These are phyloP conservation scores for Mesembrinibis cayennensis DNA, from an alignment of 2,113 vertebrate genomes.

Conservation along the genomic window DNA sequence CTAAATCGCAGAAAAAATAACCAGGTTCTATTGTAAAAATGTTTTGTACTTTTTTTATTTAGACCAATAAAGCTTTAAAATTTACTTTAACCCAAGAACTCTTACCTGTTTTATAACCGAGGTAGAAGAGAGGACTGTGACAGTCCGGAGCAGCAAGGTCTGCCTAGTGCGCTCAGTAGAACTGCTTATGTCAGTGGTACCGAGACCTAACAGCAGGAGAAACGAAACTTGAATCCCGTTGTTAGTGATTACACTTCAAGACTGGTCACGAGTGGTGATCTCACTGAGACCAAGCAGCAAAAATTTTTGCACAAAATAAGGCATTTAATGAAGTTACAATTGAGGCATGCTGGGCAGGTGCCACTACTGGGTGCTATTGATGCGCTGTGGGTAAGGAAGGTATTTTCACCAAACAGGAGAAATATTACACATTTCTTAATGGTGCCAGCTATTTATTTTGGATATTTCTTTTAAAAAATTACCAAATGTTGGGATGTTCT, in stretches of 20 bases:
- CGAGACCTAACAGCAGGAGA: neutral
- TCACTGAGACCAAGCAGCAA: neutral
- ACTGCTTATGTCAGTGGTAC: neutral
- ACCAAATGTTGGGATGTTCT: neutral
- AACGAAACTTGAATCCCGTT: neutral
- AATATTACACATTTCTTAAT: neutral
- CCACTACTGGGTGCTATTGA: neutral
- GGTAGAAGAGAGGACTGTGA: neutral
- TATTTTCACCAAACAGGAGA: neutral
- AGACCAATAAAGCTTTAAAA: constrained; percentile 43
- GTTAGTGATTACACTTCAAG: neutral
- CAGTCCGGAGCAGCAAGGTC: neutral
- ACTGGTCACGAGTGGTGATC: neutral
- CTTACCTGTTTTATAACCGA: neutral
- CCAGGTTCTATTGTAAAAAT: neutral
- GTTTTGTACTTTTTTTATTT: neutral
- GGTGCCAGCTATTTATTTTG: neutral
- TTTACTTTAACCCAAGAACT: neutral
- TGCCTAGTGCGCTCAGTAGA: neutral
- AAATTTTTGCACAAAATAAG: neutral
- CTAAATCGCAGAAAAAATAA: neutral
- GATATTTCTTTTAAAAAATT: neutral
- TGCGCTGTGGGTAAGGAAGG: neutral
- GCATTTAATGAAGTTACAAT: neutral
- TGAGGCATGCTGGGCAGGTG: neutral